Percentiles rank a stretch among this genome's conserved stretches.
phyloP scores from a whole-genome alignment of 2,113 vertebrate species.

The Carassius carassius region DNA sequence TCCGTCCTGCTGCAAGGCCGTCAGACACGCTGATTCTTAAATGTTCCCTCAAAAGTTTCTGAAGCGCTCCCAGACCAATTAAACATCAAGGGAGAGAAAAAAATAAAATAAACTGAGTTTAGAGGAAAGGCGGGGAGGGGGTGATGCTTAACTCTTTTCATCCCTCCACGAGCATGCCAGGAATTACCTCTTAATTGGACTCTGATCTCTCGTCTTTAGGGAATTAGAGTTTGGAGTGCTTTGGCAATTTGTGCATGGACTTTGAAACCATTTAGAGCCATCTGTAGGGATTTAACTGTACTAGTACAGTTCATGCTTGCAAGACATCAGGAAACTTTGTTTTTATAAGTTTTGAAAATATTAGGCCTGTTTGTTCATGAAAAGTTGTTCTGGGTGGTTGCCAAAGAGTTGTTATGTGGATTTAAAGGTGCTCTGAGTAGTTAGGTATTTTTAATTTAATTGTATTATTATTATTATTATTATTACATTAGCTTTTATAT shows the following conservation, averaged over 20 bases:
- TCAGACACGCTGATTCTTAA: conserved; percentile 25
- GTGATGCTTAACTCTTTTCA: conserved; percentile 56
- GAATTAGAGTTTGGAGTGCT: conserved; percentile 17
- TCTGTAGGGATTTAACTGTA: conserved; percentile 8
- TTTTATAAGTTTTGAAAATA: neutral
- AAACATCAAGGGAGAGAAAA: conserved; percentile 61
- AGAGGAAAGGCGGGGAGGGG: conserved; percentile 46
- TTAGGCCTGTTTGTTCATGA: neutral
- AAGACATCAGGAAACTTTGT: neutral
- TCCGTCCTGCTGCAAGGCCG: conserved; percentile 7
- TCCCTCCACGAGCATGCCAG: conserved; percentile 62
- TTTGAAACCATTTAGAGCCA: neutral
- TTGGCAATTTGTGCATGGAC: conserved; percentile 10
- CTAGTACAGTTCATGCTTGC: neutral
- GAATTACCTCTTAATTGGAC: conserved; percentile 72
- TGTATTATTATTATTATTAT: no score
- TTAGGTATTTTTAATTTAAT: no score
- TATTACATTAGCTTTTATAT: no score
- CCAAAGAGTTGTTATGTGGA: no score
- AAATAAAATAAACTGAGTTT: conserved; percentile 59
- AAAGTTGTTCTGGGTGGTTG: neutral
- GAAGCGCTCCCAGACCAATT: conserved; percentile 61
- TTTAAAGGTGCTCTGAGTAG: neutral
- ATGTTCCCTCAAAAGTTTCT: conserved; percentile 43
- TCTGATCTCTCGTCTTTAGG: conserved; percentile 63